These are phyloP conservation scores for Mallotus villosus DNA, from an alignment of 2,797 vertebrate species.

Conservation along the genomic window DNA sequence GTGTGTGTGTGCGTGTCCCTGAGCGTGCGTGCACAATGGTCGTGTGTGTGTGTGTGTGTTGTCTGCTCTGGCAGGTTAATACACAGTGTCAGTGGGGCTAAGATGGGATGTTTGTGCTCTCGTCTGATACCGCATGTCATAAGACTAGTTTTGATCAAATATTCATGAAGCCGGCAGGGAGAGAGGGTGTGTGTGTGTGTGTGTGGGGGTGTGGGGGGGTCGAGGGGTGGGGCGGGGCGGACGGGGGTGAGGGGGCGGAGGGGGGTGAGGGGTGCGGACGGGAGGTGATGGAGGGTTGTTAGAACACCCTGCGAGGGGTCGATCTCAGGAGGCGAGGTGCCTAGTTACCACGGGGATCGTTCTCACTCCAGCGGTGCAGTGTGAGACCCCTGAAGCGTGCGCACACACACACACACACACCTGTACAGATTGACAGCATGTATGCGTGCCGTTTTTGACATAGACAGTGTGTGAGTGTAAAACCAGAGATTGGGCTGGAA, in stretches of 20 bases:
- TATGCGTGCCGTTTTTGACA: neutral
- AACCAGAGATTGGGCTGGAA: too few species aligned
- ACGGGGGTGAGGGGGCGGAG: neutral
- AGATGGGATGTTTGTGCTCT: conserved; percentile 51
- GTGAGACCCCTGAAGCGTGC: conserved; percentile 24
- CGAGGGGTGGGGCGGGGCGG: conserved; percentile 8
- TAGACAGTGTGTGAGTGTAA: too few species aligned
- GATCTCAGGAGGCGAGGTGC: conserved; percentile 53
- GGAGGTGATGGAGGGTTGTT: conserved; percentile 48
- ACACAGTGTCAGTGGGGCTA: conserved; percentile 44
- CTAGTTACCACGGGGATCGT: conserved; percentile 59
- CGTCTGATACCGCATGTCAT: conserved; percentile 58
- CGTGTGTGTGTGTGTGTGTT: neutral
- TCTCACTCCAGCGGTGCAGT: conserved; percentile 45
- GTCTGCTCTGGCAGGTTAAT: conserved; percentile 34
- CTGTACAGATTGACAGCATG: neutral
- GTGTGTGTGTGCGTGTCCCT: neutral
- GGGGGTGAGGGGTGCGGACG: conserved; percentile 9
- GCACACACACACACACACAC: conserved; percentile 11
- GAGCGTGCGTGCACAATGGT: too few species aligned
- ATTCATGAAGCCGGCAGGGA: conserved; percentile 49
- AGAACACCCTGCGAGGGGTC: conserved; percentile 53
- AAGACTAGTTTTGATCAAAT: conserved; percentile 57
- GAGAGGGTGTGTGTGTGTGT: conserved; percentile 28
- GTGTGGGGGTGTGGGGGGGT: conserved; percentile 7